Evolutionary conservation across 2,113 vertebrate species (phyloP).

Genomic region (Fregetta grallaria): DNA sequence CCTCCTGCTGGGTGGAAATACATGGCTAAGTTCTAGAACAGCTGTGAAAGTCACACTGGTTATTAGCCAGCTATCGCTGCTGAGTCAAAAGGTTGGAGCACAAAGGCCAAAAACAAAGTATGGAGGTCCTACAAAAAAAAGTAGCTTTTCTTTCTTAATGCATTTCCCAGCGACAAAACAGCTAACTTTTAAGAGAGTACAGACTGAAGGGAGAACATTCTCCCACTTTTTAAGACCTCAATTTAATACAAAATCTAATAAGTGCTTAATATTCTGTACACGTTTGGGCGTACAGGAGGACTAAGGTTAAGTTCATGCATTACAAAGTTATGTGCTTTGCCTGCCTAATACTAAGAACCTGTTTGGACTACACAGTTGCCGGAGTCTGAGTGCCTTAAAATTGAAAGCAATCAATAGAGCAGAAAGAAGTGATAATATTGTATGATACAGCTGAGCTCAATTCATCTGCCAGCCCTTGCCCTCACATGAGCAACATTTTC

Average conservation of each 20-base stretch:
- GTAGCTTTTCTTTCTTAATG: not conserved
- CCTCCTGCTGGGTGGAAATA: not conserved
- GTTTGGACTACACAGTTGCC: not conserved
- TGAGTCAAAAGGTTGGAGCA: not conserved
- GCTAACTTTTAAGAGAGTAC: not conserved
- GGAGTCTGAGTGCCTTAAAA: not conserved
- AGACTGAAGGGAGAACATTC: not conserved
- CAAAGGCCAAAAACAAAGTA: not conserved
- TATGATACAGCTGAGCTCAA: not conserved
- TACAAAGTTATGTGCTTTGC: not conserved
- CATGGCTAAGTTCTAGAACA: not conserved
- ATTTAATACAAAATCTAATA: not conserved
- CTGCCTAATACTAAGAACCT: not conserved
- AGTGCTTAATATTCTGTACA: not conserved
- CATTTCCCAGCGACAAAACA: not conserved
- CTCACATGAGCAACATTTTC: not conserved
- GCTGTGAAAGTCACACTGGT: not conserved
- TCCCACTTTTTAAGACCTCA: not conserved
- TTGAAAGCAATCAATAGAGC: not conserved
- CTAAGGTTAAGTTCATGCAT: not conserved
- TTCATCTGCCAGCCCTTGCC: not conserved
- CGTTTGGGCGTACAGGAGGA: not conserved
- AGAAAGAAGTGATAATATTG: not conserved
- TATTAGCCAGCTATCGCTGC: not conserved
- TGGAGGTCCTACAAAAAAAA: not conserved